These are phyloP conservation scores for Sebastes iracundus DNA, from an alignment of 2,797 vertebrate genomes.

Conservation along the genomic window DNA sequence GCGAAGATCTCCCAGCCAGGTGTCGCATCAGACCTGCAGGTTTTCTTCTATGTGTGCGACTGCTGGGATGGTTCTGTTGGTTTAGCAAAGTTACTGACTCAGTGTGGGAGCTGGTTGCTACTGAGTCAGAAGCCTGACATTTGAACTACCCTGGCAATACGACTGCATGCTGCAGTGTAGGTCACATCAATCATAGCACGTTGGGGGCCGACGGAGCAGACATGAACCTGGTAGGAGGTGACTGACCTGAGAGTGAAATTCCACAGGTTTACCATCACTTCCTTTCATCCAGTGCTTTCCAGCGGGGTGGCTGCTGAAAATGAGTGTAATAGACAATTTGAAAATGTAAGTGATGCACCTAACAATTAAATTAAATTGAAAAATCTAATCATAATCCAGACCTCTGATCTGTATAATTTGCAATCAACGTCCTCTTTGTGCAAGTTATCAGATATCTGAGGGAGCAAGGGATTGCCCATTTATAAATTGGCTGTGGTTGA, in stretches of 20 bases:
- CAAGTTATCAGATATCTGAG: neutral
- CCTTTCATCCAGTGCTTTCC: constrained; percentile 14
- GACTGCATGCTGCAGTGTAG: constrained; percentile 25
- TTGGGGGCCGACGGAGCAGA: constrained; percentile 18
- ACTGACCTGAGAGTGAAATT: constrained; percentile 43
- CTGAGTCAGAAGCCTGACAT: constrained; percentile 57
- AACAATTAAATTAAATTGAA: neutral
- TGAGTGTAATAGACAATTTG: neutral
- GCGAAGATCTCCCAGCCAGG: constrained; percentile 30
- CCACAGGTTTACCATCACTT: constrained; percentile 43
- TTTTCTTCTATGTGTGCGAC: neutral
- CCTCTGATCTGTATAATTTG: neutral
- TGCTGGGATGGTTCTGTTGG: constrained; percentile 10
- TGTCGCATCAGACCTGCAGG: constrained; percentile 34
- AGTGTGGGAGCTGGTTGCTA: constrained; percentile 45
- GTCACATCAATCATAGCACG: constrained; percentile 53
- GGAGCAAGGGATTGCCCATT: neutral
- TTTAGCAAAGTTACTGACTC: constrained; percentile 29
- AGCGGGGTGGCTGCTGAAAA: neutral
- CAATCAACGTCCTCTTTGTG: neutral
- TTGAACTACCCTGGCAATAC: constrained; percentile 31
- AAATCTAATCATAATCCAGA: constrained; percentile 5
- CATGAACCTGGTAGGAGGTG: constrained; percentile 49
- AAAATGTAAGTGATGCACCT: neutral
- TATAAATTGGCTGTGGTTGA: neutral